Percentiles rank a stretch among this genome's conserved stretches.
phyloP scores from a whole-genome alignment of 2,888 invertebrate genomes.

The Macropis europaea region DNA sequence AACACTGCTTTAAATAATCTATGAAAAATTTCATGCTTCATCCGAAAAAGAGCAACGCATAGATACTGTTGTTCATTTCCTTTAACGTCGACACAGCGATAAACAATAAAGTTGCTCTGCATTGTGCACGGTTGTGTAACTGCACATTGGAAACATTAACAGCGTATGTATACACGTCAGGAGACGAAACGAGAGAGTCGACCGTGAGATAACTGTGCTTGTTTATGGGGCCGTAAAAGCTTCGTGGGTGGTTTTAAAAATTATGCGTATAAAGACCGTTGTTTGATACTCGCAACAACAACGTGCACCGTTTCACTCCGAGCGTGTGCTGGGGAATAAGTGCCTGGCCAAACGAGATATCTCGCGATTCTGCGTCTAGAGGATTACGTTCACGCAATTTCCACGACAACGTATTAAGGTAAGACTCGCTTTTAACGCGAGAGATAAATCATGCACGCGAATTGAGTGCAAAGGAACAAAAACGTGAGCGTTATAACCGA shows the following conservation, averaged over 20 bases:
- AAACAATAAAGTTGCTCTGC: slow-evolving; percentile 33
- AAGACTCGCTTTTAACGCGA: slow-evolving; percentile 3
- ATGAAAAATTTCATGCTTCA: too few relatives aligned
- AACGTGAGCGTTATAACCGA: too few relatives aligned
- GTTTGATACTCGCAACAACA: slow-evolving; percentile 2
- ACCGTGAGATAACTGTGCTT: slow-evolving; percentile 48
- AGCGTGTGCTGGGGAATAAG: slow-evolving; percentile 17
- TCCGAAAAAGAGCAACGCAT: neutral
- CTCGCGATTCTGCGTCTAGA: slow-evolving; percentile 8
- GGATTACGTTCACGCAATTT: neutral
- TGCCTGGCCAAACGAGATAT: slow-evolving; percentile 13
- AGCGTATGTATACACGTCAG: neutral
- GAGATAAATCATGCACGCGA: slow-evolving; percentile 2
- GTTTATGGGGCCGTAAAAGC: slow-evolving; percentile 69
- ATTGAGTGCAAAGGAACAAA: neutral
- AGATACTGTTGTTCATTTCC: neutral
- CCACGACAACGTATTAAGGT: neutral
- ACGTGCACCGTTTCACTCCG: neutral
- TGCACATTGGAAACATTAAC: neutral
- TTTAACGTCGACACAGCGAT: neutral
- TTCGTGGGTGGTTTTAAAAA: slow-evolving; percentile 63
- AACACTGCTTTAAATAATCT: too few relatives aligned
- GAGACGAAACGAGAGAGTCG: slow-evolving; percentile 16
- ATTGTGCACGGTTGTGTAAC: neutral
- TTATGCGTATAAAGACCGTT: slow-evolving; percentile 42